A percentile compares a stretch with the other conserved stretches of the same genome.
Conservation (phyloP, 92 coral and sea anemone genomes). For the Epizoanthus rinbou region DNA sequence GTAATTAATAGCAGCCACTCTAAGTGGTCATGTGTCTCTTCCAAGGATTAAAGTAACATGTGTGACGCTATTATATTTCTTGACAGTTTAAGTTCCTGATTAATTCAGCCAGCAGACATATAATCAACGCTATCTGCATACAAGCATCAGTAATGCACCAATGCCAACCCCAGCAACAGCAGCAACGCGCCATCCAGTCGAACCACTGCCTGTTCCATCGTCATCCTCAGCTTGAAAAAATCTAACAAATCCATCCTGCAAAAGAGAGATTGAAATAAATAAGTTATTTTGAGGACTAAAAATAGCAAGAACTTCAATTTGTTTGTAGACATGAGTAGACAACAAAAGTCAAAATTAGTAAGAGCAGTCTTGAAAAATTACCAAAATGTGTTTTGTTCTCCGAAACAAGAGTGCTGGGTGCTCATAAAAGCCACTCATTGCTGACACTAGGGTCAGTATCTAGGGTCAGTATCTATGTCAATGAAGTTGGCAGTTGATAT, state of each 20-base stretch:
- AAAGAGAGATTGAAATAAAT: constrained; percentile 4
- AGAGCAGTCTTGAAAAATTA: too few species aligned
- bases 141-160: constrained; percentile 94
- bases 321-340: not conserved
- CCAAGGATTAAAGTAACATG: too few species aligned
- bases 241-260: constrained; percentile 84
- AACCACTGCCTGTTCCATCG: constrained; percentile 25
- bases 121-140: constrained; percentile 52
- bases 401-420: not conserved
- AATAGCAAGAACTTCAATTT: not conserved
- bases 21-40: too few species aligned
- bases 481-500: too few species aligned
- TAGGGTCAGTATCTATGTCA: not conserved
- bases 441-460: not conserved
- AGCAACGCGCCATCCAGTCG: constrained; percentile 76
- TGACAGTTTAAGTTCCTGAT: not conserved
- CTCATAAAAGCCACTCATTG: constrained; percentile 11
- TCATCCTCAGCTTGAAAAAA: constrained; percentile 73
- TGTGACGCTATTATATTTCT: too few species aligned
- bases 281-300: not conserved
- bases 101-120: constrained; percentile 11
- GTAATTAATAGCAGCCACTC: too few species aligned
- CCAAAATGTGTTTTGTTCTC: too few species aligned
- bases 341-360: not conserved
- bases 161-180: constrained; percentile 95